Evolutionary conservation across 2,113 vertebrate genomes (phyloP).

Genomic region (Bagarius yarrelli): DNA sequence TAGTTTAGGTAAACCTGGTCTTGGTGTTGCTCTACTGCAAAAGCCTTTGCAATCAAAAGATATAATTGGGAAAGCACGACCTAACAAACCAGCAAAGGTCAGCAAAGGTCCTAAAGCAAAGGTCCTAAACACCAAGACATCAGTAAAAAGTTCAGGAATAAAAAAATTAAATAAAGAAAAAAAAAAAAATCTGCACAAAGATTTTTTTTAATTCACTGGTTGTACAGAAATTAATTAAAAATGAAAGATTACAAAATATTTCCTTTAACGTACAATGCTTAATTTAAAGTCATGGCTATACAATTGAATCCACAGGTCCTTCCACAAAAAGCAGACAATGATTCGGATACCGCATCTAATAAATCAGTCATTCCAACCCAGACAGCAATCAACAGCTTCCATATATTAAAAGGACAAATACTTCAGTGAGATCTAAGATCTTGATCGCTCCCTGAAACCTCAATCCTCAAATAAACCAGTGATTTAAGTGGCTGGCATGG

Average conservation of each 20-base stretch:
- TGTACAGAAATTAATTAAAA: no score
- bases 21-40: no score
- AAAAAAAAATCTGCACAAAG: no score
- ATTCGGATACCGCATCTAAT: conserved; percentile 1
- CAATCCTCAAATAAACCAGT: conserved; percentile 67
- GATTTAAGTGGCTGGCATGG: conserved; percentile 53
- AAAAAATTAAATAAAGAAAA: no score
- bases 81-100: no score
- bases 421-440: conserved; percentile 33
- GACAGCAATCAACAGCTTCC: conserved; percentile 26
- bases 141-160: background rate
- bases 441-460: conserved; percentile 53
- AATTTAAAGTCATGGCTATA: conserved; percentile 40
- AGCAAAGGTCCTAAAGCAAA: no score
- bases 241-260: background rate
- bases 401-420: conserved; percentile 38
- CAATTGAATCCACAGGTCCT: conserved; percentile 11
- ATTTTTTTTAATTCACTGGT: no score
- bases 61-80: no score
- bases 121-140: no score
- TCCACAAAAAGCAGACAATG: background rate
- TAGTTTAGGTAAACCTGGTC: no score
- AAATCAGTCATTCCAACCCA: conserved; percentile 13
- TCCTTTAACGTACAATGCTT: background rate
- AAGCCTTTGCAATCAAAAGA: no score